Conservation (phyloP, 2,888 invertebrate species). For the Noctua pronuba region DNA sequence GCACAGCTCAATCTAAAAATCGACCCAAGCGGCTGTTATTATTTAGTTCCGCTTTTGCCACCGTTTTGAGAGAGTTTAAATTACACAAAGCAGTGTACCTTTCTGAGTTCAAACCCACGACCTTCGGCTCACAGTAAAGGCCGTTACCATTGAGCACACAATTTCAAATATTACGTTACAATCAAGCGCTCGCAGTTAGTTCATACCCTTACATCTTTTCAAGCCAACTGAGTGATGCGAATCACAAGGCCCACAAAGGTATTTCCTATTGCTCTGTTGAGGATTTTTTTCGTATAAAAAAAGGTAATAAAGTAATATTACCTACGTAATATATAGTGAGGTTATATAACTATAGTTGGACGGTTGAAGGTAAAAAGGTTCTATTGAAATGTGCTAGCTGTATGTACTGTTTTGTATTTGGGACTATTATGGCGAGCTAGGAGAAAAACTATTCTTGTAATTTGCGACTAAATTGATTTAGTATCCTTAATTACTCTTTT, state of each 20-base stretch:
- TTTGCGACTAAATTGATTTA: neutral
- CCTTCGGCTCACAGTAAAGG: neutral
- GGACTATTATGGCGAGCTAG: slow-evolving; percentile 10
- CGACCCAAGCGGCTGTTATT: too few relatives aligned
- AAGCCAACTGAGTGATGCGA: slow-evolving; percentile 57
- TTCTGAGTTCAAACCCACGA: neutral
- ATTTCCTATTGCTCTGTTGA: slow-evolving; percentile 55
- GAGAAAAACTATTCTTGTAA: neutral
- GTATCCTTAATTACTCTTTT: neutral
- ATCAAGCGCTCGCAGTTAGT: slow-evolving; percentile 13
- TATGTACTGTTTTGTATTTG: slow-evolving; percentile 17
- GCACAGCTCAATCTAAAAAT: too few relatives aligned
- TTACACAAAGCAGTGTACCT: neutral
- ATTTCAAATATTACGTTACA: neutral
- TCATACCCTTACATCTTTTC: slow-evolving; percentile 36
- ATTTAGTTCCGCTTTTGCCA: too few relatives aligned
- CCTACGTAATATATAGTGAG: slow-evolving; percentile 39
- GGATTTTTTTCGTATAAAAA: slow-evolving; percentile 58
- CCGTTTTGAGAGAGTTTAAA: neutral
- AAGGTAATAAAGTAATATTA: slow-evolving; percentile 62
- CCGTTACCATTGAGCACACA: neutral
- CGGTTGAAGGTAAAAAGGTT: slow-evolving; percentile 38
- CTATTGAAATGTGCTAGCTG: slow-evolving; percentile 41
- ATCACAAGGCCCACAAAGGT: slow-evolving; percentile 49
- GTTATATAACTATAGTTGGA: slow-evolving; percentile 30